Conservation (phyloP, 2,113 vertebrate species). For the Ciconia stormi region DNA sequence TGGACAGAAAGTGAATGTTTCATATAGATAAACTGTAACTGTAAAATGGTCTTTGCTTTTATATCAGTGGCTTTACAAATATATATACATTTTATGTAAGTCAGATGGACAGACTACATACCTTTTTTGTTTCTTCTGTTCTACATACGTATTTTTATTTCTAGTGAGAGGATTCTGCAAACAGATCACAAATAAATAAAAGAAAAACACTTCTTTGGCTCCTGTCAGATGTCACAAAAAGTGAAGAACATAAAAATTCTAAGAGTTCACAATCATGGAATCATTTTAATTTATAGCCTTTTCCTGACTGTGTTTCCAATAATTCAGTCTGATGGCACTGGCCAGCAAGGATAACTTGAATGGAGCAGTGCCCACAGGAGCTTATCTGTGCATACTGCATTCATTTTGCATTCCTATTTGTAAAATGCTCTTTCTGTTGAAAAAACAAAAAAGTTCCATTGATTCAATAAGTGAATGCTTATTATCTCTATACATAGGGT, state of each 20-base stretch:
- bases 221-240: background rate
- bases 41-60: background rate
- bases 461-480: background rate
- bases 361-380: background rate
- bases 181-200: background rate
- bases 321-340: background rate
- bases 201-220: background rate
- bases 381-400: background rate
- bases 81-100: background rate
- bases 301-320: background rate
- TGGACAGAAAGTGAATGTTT: background rate
- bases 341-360: background rate
- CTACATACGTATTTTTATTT: background rate
- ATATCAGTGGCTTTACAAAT: background rate
- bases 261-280: background rate
- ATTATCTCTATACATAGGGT: background rate
- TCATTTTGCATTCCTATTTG: background rate
- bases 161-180: background rate
- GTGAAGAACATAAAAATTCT: background rate
- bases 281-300: background rate
- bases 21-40: background rate
- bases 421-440: background rate
- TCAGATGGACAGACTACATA: background rate
- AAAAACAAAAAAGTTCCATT: background rate
- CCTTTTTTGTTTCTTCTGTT: background rate